phyloP scores from a whole-genome alignment of 2,113 vertebrate species.

The Myiopsitta monachus region DNA sequence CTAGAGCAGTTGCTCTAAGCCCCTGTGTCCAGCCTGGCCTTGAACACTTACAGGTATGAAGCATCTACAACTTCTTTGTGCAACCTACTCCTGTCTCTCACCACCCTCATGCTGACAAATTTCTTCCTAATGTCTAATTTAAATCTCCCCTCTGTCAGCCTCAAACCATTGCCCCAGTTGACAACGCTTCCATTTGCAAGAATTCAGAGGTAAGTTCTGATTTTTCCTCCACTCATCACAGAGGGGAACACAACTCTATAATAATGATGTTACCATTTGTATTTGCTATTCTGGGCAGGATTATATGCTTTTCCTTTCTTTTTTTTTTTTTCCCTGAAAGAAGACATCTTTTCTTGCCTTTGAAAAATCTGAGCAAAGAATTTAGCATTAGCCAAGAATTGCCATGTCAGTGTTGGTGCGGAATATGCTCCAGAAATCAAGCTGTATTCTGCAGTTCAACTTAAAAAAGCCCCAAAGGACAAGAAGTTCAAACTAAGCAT shows the following conservation, averaged over 20 bases:
- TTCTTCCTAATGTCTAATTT: not conserved
- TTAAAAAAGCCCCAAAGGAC: not conserved
- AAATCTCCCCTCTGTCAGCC: not conserved
- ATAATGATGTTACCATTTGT: not conserved
- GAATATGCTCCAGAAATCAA: not conserved
- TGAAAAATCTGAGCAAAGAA: not conserved
- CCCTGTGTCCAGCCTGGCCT: too few species aligned
- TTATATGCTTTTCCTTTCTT: not conserved
- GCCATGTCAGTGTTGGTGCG: not conserved
- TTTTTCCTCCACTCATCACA: not conserved
- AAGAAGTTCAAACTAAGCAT: not conserved
- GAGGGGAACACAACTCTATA: not conserved
- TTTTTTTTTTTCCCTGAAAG: not conserved
- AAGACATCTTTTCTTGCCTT: not conserved
- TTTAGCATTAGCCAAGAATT: not conserved
- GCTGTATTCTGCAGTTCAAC: not conserved
- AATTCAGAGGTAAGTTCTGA: not conserved
- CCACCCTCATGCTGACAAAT: not conserved
- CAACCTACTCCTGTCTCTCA: not conserved
- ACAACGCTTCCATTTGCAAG: not conserved
- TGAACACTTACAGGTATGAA: not conserved
- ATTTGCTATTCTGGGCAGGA: not conserved
- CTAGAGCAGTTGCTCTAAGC: not conserved
- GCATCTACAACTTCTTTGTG: not conserved
- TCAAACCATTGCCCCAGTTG: not conserved